phyloP scores from a whole-genome alignment of 2,797 vertebrate species.

The Sebastes glaucus region DNA sequence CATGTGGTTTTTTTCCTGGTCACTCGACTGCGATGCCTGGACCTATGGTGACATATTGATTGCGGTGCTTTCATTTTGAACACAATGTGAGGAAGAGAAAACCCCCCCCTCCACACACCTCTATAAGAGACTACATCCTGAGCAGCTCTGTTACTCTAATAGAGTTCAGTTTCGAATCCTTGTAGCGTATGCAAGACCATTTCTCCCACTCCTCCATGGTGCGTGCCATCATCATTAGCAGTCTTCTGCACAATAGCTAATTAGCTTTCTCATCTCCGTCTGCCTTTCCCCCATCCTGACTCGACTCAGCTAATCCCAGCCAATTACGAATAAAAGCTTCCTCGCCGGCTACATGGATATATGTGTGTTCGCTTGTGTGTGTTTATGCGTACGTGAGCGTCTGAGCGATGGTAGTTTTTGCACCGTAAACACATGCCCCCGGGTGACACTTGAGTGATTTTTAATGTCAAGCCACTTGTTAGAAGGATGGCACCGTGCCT shows the following conservation, averaged over 20 bases:
- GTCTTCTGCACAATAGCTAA: constrained; percentile 78
- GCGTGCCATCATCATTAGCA: constrained; percentile 69
- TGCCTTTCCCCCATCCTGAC: constrained; percentile 70
- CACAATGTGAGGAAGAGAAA: neutral
- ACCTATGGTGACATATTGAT: constrained; percentile 55
- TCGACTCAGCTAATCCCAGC: constrained; percentile 74
- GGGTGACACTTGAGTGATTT: constrained; percentile 69
- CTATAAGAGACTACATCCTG: constrained; percentile 17
- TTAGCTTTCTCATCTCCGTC: constrained; percentile 79
- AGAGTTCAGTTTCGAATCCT: constrained; percentile 50
- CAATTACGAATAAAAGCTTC: constrained; percentile 75
- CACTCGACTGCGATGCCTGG: neutral
- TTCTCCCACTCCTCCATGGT: constrained; percentile 54
- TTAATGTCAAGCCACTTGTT: constrained; percentile 68
- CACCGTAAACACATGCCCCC: constrained; percentile 46
- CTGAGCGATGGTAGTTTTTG: constrained; percentile 24
- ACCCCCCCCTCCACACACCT: neutral
- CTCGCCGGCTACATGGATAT: constrained; percentile 43
- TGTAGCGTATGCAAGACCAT: constrained; percentile 39
- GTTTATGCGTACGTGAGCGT: constrained; percentile 5
- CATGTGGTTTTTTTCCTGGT: constrained; percentile 24
- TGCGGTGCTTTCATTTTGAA: constrained; percentile 14
- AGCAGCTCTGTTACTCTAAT: constrained; percentile 22
- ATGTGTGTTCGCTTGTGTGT: constrained; percentile 14
- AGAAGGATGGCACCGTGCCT: constrained; percentile 57